A percentile compares a stretch with the other conserved stretches of the same genome.
Conservation (phyloP, 2,888 invertebrate genomes). For the Acheta domesticus region DNA sequence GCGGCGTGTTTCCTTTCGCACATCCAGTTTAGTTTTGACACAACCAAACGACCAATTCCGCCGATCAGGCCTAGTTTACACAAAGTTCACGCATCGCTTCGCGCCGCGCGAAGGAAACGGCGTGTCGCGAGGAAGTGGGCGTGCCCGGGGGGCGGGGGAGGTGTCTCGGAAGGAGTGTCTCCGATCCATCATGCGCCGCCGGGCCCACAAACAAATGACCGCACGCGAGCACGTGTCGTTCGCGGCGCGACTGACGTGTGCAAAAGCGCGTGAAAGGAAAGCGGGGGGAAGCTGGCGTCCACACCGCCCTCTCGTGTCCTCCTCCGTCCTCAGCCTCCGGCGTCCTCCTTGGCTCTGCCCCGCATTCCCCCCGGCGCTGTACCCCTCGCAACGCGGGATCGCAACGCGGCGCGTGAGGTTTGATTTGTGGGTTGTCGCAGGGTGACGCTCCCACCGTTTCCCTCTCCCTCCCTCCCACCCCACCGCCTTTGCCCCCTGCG, state of each 20-base stretch:
- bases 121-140: no score
- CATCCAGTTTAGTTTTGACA: no score
- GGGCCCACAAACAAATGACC: not conserved
- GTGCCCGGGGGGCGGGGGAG: no score
- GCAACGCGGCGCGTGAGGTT: not conserved
- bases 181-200: no score
- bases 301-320: not conserved
- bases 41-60: no score
- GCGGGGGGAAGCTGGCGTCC: not conserved
- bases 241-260: not conserved
- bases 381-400: not conserved
- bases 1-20: no score
- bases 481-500: not conserved
- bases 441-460: not conserved
- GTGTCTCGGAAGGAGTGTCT: no score
- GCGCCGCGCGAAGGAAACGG: no score
- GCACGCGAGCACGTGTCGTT: no score
- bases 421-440: not conserved
- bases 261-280: slow-evolving; percentile 1
- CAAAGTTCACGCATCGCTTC: no score
- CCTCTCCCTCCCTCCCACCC: not conserved
- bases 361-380: not conserved
- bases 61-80: no score
- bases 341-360: not conserved
- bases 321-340: not conserved